Evolutionary conservation across 1,140 invertebrate species (phyloP).

Genomic region (Saccostrea glomerata): DNA sequence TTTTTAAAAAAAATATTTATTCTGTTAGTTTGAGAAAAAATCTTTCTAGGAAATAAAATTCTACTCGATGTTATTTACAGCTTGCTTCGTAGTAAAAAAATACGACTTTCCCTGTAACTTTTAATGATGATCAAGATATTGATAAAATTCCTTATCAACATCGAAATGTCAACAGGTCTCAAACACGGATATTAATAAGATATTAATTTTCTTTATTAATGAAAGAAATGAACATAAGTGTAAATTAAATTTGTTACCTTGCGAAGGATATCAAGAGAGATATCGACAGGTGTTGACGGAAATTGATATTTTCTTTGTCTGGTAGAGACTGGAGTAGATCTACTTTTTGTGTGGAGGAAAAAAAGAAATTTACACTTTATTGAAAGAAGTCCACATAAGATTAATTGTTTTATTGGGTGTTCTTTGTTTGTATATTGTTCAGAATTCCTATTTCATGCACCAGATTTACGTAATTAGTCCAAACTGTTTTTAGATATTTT

Average conservation of each 20-base stretch:
- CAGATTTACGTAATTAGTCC: slow-evolving; percentile 22
- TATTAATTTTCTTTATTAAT: slow-evolving; percentile 28
- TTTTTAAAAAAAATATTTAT: too few relatives aligned
- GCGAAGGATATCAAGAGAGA: not conserved
- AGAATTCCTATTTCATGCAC: slow-evolving; percentile 7
- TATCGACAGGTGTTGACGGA: slow-evolving; percentile 20
- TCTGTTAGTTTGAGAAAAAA: too few relatives aligned
- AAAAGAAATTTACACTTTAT: slow-evolving; percentile 39
- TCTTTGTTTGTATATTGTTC: slow-evolving; percentile 17
- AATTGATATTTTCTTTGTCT: slow-evolving; percentile 37
- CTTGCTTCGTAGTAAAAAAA: not conserved
- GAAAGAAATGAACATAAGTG: slow-evolving; percentile 25
- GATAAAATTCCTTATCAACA: slow-evolving; percentile 26
- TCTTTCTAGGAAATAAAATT: not conserved
- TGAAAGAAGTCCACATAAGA: slow-evolving; percentile 18
- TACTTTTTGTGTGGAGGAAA: slow-evolving; percentile 33
- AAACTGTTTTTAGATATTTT: not conserved
- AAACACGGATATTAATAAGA: not conserved
- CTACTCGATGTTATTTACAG: not conserved
- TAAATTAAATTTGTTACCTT: slow-evolving; percentile 29
- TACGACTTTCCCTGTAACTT: not conserved
- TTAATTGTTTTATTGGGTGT: slow-evolving; percentile 10
- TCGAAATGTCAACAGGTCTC: slow-evolving; percentile 26
- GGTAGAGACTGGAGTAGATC: not conserved
- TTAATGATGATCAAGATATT: not conserved